Percentiles rank a stretch among this genome's conserved stretches.
Evolutionary conservation across 35 echinoderm and acorn worm genomes (phyloP).

Genomic region (Acanthaster planci): DNA sequence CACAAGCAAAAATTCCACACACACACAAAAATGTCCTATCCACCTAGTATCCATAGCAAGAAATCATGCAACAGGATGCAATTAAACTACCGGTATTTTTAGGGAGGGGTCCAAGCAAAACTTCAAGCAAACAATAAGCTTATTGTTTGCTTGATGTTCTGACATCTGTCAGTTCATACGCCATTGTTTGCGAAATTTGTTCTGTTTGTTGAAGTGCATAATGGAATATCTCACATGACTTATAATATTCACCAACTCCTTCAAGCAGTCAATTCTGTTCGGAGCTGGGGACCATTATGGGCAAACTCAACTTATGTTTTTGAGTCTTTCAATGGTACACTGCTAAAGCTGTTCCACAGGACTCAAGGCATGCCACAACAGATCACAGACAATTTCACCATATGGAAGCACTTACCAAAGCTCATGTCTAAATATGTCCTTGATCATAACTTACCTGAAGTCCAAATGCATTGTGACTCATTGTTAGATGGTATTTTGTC

Average conservation of each 20-base stretch:
- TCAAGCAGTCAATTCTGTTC: background rate
- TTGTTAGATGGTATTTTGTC: background rate
- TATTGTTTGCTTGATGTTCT: no score
- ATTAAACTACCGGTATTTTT: no score
- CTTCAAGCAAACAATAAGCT: no score
- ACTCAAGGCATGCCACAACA: background rate
- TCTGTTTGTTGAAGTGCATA: no score
- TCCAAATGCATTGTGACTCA: background rate
- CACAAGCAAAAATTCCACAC: no score
- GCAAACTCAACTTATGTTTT: background rate
- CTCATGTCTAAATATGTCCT: background rate
- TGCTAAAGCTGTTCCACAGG: background rate
- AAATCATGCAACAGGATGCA: no score
- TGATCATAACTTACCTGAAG: background rate
- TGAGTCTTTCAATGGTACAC: background rate
- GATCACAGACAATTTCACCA: background rate
- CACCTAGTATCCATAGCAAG: no score
- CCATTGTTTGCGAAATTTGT: no score
- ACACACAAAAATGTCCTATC: no score
- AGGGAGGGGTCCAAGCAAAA: no score
- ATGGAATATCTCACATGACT: background rate
- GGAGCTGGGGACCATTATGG: background rate
- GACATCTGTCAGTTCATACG: no score
- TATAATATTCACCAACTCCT: background rate
- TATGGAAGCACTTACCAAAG: background rate